Percentiles rank a stretch among this genome's conserved stretches.
These are phyloP conservation scores for Leuciscus waleckii DNA, from an alignment of 2,797 vertebrate species.

Conservation along the genomic window DNA sequence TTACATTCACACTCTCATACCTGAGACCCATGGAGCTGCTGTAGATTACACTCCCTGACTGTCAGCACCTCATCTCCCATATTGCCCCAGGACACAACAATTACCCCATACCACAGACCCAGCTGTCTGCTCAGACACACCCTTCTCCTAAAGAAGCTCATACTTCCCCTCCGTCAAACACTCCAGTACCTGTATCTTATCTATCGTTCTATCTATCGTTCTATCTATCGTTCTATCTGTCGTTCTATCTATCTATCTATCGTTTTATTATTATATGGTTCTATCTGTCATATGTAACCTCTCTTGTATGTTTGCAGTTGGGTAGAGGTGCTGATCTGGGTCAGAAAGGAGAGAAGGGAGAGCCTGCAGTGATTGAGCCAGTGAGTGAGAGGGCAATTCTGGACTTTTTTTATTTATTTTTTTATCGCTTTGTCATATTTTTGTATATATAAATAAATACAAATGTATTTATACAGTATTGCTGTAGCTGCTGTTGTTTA, in stretches of 20 bases:
- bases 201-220: not conserved
- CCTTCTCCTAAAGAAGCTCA: constrained; percentile 43
- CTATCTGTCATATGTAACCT: constrained; percentile 31
- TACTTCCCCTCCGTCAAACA: constrained; percentile 35
- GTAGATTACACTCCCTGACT: constrained; percentile 59
- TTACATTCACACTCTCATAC: constrained; percentile 26
- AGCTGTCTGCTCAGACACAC: constrained; percentile 62
- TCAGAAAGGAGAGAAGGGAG: constrained; percentile 96
- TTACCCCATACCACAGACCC: constrained; percentile 65
- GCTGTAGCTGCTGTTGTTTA: too few relatives aligned
- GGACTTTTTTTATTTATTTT: not conserved
- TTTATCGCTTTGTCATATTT: not conserved
- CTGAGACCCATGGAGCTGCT: constrained; percentile 30
- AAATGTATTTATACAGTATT: too few relatives aligned
- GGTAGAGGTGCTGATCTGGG: constrained; percentile 84
- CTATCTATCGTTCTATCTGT: not conserved
- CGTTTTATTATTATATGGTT: not conserved
- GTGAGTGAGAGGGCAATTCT: constrained; percentile 78
- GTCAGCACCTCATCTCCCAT: constrained; percentile 47
- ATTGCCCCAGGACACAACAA: constrained; percentile 59
- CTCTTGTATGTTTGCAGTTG: constrained; percentile 76
- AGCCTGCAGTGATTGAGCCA: constrained; percentile 96
- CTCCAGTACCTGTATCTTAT: not conserved
- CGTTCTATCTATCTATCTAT: not conserved
- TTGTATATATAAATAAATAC: not conserved